A percentile compares a stretch with the other conserved stretches of the same genome.
These are phyloP conservation scores for Amyelois transitella DNA, from an alignment of 1,140 invertebrate genomes.

Conservation along the genomic window DNA sequence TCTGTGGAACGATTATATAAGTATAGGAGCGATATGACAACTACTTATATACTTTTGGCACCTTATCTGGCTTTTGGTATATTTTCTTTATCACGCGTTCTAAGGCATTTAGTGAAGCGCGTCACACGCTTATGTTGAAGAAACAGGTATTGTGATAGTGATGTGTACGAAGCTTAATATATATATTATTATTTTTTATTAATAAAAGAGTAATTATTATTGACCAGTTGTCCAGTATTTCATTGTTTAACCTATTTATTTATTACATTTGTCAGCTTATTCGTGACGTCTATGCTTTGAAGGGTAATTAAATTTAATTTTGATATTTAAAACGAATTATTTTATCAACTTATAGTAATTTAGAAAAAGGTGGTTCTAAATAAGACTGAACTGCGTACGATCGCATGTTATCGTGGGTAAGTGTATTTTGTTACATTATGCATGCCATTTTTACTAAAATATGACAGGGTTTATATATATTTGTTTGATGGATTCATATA, in stretches of 20 bases:
- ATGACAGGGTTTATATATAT: neutral
- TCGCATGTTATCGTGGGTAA: constrained; percentile 3
- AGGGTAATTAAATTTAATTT: neutral
- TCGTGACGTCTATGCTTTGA: constrained; percentile 14
- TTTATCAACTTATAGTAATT: neutral
- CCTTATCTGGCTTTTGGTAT: neutral
- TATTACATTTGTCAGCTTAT: constrained; percentile 27
- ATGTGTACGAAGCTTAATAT: constrained; percentile 63
- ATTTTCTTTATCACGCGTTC: constrained; percentile 1
- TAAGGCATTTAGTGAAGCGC: constrained; percentile 28
- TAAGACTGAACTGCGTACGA: neutral
- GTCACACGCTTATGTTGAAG: constrained; percentile 24
- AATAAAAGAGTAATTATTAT: constrained; percentile 66
- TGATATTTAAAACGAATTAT: neutral
- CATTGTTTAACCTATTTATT: constrained; percentile 59
- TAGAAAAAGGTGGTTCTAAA: neutral
- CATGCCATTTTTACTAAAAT: neutral
- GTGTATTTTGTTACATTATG: constrained; percentile 3
- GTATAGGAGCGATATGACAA: neutral
- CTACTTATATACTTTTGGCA: neutral
- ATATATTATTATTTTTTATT: constrained; percentile 56
- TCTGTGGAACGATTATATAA: no score
- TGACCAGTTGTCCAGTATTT: constrained; percentile 55
- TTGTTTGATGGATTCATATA: neutral
- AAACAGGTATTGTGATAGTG: constrained; percentile 64